Evolutionary conservation across 2,113 vertebrate genomes (phyloP), one percentile per base, ranked within the genome.

Genomic region (Neotragus moschatus): DNA sequence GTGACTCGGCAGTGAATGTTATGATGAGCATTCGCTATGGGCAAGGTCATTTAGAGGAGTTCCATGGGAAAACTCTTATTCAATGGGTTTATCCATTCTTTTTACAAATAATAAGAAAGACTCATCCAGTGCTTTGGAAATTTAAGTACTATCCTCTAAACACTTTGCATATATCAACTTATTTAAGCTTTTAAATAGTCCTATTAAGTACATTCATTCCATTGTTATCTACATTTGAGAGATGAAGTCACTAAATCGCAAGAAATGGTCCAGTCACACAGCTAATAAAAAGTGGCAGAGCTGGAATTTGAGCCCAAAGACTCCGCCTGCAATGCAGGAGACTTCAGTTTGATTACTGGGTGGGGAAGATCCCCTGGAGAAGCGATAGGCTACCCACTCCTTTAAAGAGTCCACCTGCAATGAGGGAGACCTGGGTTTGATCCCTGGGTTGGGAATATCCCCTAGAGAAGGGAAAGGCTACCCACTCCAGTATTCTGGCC

Each of bases 211-310:
- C 21, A 36, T 84, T 80, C 21, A 36, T 75, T 60, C 6, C 14
- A 53, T 49, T 66, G 49, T 61, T 39, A 95, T 45, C 23, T 77
- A 21, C 23, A 61, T 86, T 97, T 95, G 19, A 96, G 14, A 93
- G 39, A 92, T 73, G 75, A 91, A 53, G 2, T 11, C 73, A 58
- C n/a, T 80, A 75, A 85, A 49, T 7, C n/a, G 73, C 3, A n/a
- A n/a, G 21, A n/a, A 79, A 80, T 73, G 26, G 4, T 36, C n/a
- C 15, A 82, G 79, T 60, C 45, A 63, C 7, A 47, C 6, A 63
- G 30, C 47, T 85, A 80, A 45, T 60, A 88, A 60, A 55, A 88
- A 60, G 30, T 47, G 7, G 45, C 70, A 86, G 53, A 93, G 36
- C 2, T 96, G 21, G 61, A 81, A 70, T 51, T 88, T 70, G 43